Evolutionary conservation across 1,140 invertebrate species (phyloP).

Genomic region (Drosophila orosa): DNA sequence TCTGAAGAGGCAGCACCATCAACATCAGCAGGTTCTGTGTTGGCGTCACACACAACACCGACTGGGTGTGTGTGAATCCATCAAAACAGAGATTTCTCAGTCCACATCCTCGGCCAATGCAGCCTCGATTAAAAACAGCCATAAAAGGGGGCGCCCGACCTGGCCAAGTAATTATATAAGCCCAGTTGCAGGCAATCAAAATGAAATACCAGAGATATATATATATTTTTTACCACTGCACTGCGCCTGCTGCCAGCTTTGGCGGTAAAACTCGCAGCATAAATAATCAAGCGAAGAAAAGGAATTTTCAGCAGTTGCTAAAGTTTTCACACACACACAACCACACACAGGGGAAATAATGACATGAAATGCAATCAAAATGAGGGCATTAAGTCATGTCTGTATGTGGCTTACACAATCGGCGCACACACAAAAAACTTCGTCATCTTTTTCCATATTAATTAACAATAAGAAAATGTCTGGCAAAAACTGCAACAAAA

Average conservation of each 20-base stretch:
- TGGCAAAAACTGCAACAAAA: constrained; percentile 6
- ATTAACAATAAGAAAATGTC: constrained; percentile 9
- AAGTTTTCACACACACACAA: constrained; percentile 42
- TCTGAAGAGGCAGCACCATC: constrained; percentile 22
- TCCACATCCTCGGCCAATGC: constrained; percentile 20
- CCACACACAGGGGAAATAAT: constrained; percentile 38
- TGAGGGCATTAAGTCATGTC: constrained; percentile 52
- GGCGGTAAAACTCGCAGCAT: constrained; percentile 39
- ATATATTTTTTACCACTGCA: constrained; percentile 26
- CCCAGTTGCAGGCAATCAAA: constrained; percentile 47
- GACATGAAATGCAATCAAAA: constrained; percentile 53
- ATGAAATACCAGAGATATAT: constrained; percentile 43
- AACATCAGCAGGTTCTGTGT: constrained; percentile 26
- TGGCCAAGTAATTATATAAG: constrained; percentile 48
- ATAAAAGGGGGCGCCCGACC: constrained; percentile 39
- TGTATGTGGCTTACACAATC: constrained; percentile 39
- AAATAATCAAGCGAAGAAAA: constrained; percentile 34
- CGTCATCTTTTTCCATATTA: constrained; percentile 9
- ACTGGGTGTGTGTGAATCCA: constrained; percentile 35
- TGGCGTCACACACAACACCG: constrained; percentile 17
- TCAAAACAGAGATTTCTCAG: constrained; percentile 18
- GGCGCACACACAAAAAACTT: constrained; percentile 5
- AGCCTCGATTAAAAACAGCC: constrained; percentile 33
- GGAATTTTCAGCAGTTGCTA: constrained; percentile 39
- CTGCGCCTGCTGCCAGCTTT: constrained; percentile 21